Conservation (phyloP, 2,797 vertebrate species). For the Botia kubotai region DNA sequence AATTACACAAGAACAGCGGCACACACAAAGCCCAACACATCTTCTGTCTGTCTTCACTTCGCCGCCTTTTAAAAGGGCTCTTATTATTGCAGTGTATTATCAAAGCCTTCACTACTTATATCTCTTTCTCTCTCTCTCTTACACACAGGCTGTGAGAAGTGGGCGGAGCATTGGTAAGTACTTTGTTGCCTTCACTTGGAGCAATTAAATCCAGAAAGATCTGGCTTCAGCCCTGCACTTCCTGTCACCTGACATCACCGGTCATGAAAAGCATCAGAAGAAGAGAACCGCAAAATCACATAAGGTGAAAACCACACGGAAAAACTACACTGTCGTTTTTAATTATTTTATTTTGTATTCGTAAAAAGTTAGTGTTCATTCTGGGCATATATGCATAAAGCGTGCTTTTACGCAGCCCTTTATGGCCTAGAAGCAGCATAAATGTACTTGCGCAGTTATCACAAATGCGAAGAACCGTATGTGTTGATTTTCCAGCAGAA, state of each 20-base stretch:
- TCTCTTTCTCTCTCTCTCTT: neutral
- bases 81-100: conserved; percentile 53
- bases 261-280: neutral
- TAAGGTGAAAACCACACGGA: too few relatives aligned
- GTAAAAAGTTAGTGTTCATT: too few relatives aligned
- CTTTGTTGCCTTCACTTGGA: too few relatives aligned
- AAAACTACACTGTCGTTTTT: too few relatives aligned
- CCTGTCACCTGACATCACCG: neutral
- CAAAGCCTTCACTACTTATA: conserved; percentile 10
- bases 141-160: neutral
- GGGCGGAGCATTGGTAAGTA: neutral
- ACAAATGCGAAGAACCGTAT: too few relatives aligned
- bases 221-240: neutral
- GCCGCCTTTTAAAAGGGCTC: conserved; percentile 61
- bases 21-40: conserved; percentile 71
- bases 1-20: conserved; percentile 73
- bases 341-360: too few relatives aligned
- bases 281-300: too few relatives aligned
- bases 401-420: too few relatives aligned
- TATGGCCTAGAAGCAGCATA: neutral
- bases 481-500: too few relatives aligned
- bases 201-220: neutral
- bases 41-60: conserved; percentile 66
- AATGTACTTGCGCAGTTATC: neutral
- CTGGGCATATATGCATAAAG: too few relatives aligned